These are phyloP conservation scores for Camponotus vicinus DNA, from an alignment of 1,140 invertebrate genomes.

Conservation along the genomic window DNA sequence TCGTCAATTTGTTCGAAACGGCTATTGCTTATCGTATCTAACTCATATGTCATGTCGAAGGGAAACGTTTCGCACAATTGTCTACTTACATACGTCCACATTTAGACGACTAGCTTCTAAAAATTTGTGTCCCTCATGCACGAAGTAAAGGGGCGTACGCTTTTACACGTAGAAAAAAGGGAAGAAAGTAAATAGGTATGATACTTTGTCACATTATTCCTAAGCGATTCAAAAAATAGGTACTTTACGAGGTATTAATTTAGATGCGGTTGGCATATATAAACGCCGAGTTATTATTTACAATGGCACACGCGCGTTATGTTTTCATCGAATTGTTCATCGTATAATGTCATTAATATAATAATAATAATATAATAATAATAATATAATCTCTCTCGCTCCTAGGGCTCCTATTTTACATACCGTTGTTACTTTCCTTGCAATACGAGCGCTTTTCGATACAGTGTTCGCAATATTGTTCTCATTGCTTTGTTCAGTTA, in stretches of 20 bases:
- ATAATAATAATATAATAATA: too few relatives aligned
- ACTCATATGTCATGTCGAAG: slow-evolving; percentile 19
- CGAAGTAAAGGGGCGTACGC: not conserved
- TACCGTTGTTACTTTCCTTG: not conserved
- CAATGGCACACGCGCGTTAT: slow-evolving; percentile 51
- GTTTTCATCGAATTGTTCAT: slow-evolving; percentile 27
- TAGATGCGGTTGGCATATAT: slow-evolving; percentile 36
- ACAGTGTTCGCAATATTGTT: slow-evolving; percentile 2
- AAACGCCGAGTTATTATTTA: slow-evolving; percentile 51
- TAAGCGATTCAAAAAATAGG: slow-evolving; percentile 61
- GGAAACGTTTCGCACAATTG: not conserved
- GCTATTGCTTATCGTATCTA: slow-evolving; percentile 8
- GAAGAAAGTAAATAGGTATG: slow-evolving; percentile 48
- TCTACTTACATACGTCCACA: not conserved
- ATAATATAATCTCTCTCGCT: slow-evolving; percentile 24
- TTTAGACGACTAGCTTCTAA: slow-evolving; percentile 32
- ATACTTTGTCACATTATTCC: slow-evolving; percentile 24
- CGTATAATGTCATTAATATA: slow-evolving; percentile 44
- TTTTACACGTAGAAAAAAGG: slow-evolving; percentile 26
- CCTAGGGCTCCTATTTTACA: slow-evolving; percentile 37
- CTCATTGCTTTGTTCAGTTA: not conserved
- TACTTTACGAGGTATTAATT: slow-evolving; percentile 58
- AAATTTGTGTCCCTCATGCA: slow-evolving; percentile 7
- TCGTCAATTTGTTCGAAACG: not conserved
- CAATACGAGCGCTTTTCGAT: not conserved